Evolutionary conservation across 53 echinoderm and acorn worm genomes (phyloP), one percentile per base, ranked within the genome.

Genomic region (Temnopleurus reevesii): DNA sequence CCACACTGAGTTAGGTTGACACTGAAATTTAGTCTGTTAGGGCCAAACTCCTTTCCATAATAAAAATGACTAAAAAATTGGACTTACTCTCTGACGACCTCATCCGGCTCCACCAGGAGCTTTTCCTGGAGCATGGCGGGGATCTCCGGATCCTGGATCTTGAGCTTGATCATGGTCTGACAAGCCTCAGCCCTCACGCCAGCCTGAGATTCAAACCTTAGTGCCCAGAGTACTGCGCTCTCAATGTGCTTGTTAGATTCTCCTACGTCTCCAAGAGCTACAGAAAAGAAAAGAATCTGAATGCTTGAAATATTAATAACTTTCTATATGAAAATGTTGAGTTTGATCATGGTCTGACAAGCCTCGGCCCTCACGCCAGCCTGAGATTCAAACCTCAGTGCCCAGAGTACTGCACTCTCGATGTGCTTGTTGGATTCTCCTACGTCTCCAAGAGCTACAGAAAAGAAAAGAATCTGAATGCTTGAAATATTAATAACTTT

Each of bases 161-260:
- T 59, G 15, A 98, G 90, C 76, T 89, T 87, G 28, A 98, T 94
- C 36, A 98, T 55, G 51, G 95, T 81, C 27, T 90, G 90, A 36
- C 95, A 93, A 13, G 98, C 95, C 80, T 98, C 98, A 21, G 95
- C 98, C 35, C 98, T 89, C 29, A 98, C 98, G 18, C 98, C 98
- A 8, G 98, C 94, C 91, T 95, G 93, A 6, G 94, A 71, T 77
- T 98, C 98, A 80, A 96, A 98, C 45, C 96, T 93, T 43, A 98
- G 84, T 19, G 98, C 98, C 97, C 98, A 98, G 17, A 98, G 63
- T 26, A 96, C 59, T 8, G 96, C 96, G 46, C 94, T 93, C 65
- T 93, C 81, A 21, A 98, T 98, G 38, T 90, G 90, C 46, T 94
- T 85, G 80, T 86, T 96, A 19, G 90, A 86, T 53, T 90, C 76